Evolutionary conservation across 2,888 invertebrate genomes (phyloP).

Genomic region (Drosophila picticornis): DNA sequence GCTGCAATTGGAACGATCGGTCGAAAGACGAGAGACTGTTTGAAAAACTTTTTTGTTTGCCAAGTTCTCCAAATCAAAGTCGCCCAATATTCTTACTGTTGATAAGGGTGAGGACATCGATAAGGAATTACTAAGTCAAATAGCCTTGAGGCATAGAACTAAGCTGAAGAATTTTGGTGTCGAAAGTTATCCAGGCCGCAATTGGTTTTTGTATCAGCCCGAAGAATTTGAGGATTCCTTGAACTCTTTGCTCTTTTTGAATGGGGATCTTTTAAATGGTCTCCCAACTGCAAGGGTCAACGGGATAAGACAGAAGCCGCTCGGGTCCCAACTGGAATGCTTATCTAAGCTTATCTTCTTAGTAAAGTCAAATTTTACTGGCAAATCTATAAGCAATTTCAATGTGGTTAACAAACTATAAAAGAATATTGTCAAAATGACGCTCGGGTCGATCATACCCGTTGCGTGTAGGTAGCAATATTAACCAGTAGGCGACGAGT

Average conservation of each 20-base stretch:
- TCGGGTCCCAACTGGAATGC: too few relatives aligned
- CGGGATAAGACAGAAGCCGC: too few relatives aligned
- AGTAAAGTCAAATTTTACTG: too few relatives aligned
- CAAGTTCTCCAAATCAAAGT: too few relatives aligned
- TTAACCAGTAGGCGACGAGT: conserved; percentile 29
- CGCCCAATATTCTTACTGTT: too few relatives aligned
- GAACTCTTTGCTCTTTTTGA: not conserved
- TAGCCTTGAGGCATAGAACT: not conserved
- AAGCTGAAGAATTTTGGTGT: not conserved
- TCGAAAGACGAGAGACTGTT: not conserved
- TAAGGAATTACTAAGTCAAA: too few relatives aligned
- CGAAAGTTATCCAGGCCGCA: not conserved
- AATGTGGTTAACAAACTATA: not conserved
- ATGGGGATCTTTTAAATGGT: not conserved
- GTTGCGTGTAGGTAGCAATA: conserved; percentile 5
- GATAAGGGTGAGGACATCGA: too few relatives aligned
- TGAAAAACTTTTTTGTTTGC: not conserved
- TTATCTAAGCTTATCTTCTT: not conserved
- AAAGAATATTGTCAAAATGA: not conserved
- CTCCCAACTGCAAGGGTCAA: too few relatives aligned
- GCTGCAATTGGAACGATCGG: not conserved
- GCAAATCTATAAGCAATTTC: not conserved
- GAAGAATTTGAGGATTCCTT: not conserved
- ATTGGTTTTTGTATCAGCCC: not conserved
- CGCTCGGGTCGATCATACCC: conserved; percentile 1